These are phyloP conservation scores for Grammomys dolichurus DNA, from an alignment of 2,113 vertebrate genomes.

Conservation along the genomic window DNA sequence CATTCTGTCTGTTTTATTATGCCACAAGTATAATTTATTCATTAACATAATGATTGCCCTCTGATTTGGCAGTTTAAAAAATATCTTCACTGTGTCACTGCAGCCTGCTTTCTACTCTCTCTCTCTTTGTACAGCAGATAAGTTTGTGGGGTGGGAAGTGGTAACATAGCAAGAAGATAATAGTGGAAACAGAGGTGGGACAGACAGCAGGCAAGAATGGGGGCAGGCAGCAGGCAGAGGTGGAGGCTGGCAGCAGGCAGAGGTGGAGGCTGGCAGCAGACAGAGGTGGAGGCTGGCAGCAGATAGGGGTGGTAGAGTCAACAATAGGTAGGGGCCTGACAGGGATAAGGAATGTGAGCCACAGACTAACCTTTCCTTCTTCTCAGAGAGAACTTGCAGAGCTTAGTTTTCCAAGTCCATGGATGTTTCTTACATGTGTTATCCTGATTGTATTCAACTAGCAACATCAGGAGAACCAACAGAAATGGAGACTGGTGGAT, in stretches of 20 bases:
- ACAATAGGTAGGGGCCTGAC: background rate
- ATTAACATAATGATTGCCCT: background rate
- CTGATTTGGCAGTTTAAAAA: constrained; percentile 33
- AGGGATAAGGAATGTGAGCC: background rate
- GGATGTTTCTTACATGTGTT: background rate
- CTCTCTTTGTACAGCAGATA: background rate
- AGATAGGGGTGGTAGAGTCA: background rate
- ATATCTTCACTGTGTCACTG: background rate
- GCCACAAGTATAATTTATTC: constrained; percentile 2
- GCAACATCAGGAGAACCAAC: background rate
- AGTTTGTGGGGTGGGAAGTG: background rate
- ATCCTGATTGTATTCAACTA: background rate
- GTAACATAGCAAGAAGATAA: background rate
- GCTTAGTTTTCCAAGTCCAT: background rate
- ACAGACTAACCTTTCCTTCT: background rate
- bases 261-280: rapidly evolving
- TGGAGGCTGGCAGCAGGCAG: rapidly evolving
- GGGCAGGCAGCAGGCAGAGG: rapidly evolving
- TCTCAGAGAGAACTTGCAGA: background rate
- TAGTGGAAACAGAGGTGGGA: background rate
- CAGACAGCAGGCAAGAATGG: rapidly evolving
- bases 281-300: background rate
- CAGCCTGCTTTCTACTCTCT: background rate
- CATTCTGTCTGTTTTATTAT: background rate
- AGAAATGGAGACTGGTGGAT: background rate